These are phyloP conservation scores for Phasia obesa DNA, from an alignment of 2,888 invertebrate genomes.

Conservation along the genomic window DNA sequence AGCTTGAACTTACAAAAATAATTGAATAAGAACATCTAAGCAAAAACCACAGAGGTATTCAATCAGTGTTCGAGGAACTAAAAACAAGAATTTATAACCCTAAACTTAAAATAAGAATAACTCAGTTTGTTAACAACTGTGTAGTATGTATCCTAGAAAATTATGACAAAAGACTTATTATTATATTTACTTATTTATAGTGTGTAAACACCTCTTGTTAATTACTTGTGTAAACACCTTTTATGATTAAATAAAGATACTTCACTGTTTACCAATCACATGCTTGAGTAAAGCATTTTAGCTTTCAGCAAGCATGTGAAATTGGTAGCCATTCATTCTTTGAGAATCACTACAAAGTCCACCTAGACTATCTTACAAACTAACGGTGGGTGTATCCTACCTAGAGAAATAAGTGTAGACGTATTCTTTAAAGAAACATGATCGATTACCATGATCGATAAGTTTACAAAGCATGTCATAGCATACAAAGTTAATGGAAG, in stretches of 20 bases:
- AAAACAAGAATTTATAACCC: conserved; percentile 61
- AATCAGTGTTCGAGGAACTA: conserved; percentile 26
- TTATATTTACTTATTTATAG: no score
- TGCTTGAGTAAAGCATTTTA: no score
- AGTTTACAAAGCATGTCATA: not conserved
- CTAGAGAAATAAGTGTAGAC: not conserved
- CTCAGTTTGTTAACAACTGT: conserved; percentile 62
- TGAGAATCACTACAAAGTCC: not conserved
- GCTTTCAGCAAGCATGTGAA: no score
- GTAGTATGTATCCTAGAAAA: not conserved
- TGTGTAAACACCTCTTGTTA: no score
- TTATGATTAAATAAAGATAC: no score
- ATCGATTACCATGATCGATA: not conserved
- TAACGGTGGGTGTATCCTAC: not conserved
- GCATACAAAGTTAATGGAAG: conserved; percentile 14
- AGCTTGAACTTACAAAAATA: conserved; percentile 19
- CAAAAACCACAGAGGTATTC: conserved; percentile 45
- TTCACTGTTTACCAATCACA: no score
- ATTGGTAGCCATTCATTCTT: no score
- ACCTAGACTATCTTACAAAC: conserved; percentile 1
- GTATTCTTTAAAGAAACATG: not conserved
- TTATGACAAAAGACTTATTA: conserved; percentile 10
- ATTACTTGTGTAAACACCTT: no score
- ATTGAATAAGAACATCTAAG: conserved; percentile 36
- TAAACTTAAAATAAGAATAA: conserved; percentile 60